Conservation (phyloP, 1,140 invertebrate species). For the Diorhabda carinulata region DNA sequence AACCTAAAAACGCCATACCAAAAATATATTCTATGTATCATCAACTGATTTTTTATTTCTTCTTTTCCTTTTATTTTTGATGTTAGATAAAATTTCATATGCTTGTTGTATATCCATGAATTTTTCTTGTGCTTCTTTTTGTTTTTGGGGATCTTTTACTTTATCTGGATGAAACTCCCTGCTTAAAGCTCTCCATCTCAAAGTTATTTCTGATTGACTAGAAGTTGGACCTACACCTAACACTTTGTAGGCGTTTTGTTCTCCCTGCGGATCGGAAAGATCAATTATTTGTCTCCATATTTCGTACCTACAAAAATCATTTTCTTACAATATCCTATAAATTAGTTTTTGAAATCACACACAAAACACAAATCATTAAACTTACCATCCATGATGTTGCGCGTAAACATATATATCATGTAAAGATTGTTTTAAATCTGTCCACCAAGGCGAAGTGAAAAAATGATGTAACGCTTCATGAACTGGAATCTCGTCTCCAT, state of each 20-base stretch:
- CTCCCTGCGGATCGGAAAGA: constrained; percentile 81
- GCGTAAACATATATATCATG: constrained; percentile 55
- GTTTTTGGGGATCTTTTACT: constrained; percentile 65
- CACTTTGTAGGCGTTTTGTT: constrained; percentile 84
- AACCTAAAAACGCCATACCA: not conserved
- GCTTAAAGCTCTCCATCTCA: constrained; percentile 74
- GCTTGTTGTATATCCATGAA: constrained; percentile 94
- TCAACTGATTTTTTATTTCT: constrained; percentile 63
- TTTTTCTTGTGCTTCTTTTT: constrained; percentile 69
- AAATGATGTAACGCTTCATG: constrained; percentile 86
- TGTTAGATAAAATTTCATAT: constrained; percentile 83
- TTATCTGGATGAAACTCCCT: constrained; percentile 92
- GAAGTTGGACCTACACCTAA: constrained; percentile 70
- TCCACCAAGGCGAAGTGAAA: constrained; percentile 80
- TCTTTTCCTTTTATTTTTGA: constrained; percentile 67
- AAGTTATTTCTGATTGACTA: constrained; percentile 80
- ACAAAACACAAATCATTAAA: constrained; percentile 30
- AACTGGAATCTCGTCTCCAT: constrained; percentile 83
- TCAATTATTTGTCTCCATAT: constrained; percentile 85
- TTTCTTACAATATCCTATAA: not conserved
- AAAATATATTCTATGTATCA: constrained; percentile 6
- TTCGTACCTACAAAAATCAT: constrained; percentile 50
- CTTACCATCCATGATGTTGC: constrained; percentile 49
- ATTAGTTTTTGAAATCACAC: no score
- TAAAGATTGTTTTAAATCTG: constrained; percentile 69